Percentiles rank a stretch among this genome's conserved stretches.
These are phyloP conservation scores for Ormyrus pomaceus DNA, from an alignment of 2,888 invertebrate species.

Conservation along the genomic window DNA sequence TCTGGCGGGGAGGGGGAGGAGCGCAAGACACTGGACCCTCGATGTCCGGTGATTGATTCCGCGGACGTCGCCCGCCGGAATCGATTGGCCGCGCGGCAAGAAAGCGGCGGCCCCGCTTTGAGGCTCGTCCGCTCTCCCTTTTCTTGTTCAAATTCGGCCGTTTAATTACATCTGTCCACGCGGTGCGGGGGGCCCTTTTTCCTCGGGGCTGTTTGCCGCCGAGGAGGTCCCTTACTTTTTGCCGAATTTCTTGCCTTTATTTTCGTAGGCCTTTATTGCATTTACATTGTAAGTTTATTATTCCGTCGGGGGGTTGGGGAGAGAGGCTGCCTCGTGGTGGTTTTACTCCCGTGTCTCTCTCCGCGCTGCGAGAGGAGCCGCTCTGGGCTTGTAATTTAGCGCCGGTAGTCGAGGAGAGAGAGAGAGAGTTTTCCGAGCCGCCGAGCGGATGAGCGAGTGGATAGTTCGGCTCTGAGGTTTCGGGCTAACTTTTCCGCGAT, in stretches of 20 bases:
- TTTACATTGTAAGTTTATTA: slow-evolving; percentile 37
- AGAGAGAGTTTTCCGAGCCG: neutral
- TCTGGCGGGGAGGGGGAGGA: too few relatives aligned
- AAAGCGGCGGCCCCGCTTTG: neutral
- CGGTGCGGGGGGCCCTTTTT: slow-evolving; percentile 49
- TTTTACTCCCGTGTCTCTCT: neutral
- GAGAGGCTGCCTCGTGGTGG: neutral
- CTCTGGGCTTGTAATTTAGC: slow-evolving; percentile 13
- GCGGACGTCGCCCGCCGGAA: neutral
- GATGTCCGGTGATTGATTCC: slow-evolving; percentile 20
- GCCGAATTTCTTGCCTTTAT: neutral
- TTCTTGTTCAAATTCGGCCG: slow-evolving; percentile 64
- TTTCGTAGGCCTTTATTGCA: slow-evolving; percentile 17
- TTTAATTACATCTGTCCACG: slow-evolving; percentile 69
- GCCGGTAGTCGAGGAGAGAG: neutral
- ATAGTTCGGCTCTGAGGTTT: too few relatives aligned
- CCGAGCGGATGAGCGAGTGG: too few relatives aligned
- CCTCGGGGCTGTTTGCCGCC: slow-evolving; percentile 34
- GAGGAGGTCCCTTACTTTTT: neutral
- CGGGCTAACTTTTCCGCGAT: too few relatives aligned
- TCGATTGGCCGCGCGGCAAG: slow-evolving; percentile 23
- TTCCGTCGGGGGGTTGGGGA: neutral
- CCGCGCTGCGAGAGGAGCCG: neutral
- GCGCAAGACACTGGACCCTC: too few relatives aligned
- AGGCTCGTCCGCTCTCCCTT: slow-evolving; percentile 46